phyloP scores from a whole-genome alignment of 2,113 vertebrate species.

The Erythrocercus mccallii region DNA sequence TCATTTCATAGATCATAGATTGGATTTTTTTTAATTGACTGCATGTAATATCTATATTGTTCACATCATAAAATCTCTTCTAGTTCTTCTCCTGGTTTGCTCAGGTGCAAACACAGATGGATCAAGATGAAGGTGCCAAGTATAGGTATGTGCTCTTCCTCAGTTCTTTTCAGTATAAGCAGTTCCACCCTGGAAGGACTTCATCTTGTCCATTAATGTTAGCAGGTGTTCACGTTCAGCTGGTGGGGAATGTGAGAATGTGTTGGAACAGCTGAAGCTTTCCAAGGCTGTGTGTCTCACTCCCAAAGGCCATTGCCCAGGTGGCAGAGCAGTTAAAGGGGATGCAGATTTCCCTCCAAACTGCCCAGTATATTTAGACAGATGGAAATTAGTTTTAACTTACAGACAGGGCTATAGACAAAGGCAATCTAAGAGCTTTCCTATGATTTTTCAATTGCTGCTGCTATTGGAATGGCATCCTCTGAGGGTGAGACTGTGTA shows the following conservation, averaged over 20 bases:
- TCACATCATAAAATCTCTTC: slow-evolving; percentile 60
- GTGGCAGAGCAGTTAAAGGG: not conserved
- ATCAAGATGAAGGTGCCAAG: slow-evolving; percentile 90
- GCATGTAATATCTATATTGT: not conserved
- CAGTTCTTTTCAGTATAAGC: not conserved
- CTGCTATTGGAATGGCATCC: not conserved
- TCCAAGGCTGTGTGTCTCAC: not conserved
- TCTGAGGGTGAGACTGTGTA: not conserved
- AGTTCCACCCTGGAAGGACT: not conserved
- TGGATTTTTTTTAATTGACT: not conserved
- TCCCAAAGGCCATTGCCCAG: not conserved
- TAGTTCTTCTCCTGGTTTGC: slow-evolving; percentile 99
- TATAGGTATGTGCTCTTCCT: slow-evolving; percentile 80
- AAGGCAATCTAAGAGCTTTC: not conserved
- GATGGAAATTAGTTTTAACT: not conserved
- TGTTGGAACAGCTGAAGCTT: not conserved
- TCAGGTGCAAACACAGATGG: slow-evolving; percentile 90
- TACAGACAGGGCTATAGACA: not conserved
- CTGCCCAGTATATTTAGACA: not conserved
- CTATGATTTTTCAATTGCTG: not conserved
- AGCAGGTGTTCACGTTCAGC: accelerated
- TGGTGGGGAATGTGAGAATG: not conserved
- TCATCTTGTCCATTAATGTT: not conserved
- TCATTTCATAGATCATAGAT: not conserved
- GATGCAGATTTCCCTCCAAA: not conserved